Percentiles rank a stretch among this genome's conserved stretches.
Conservation (phyloP, 2,888 invertebrate genomes). For the Ornithoptera priamus region DNA sequence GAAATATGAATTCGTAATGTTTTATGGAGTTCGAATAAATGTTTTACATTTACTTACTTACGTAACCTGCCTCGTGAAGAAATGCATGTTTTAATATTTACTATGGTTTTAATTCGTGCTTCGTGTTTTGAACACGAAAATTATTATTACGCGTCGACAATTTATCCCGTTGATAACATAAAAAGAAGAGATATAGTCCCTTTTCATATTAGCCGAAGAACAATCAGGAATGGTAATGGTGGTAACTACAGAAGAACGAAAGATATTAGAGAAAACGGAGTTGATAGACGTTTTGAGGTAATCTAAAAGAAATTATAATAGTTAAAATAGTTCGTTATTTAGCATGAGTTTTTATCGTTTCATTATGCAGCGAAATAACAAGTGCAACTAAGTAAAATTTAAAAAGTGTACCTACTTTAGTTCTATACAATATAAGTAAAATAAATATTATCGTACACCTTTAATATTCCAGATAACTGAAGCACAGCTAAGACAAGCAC, state of each 20-base stretch:
- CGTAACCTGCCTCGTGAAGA: background rate
- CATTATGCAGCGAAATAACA: background rate
- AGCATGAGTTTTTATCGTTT: background rate
- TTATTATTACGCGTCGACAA: conserved; percentile 7
- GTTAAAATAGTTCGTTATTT: background rate
- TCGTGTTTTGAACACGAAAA: conserved; percentile 5
- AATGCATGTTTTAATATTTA: conserved; percentile 13
- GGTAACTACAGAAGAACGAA: conserved; percentile 14
- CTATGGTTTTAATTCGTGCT: background rate
- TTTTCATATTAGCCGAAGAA: background rate
- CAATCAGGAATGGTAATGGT: background rate
- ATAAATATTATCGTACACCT: background rate
- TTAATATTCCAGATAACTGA: conserved; percentile 8
- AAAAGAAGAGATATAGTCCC: conserved; percentile 15
- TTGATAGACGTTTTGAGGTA: conserved; percentile 20
- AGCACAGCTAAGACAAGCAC: conserved; percentile 4
- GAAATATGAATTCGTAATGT: background rate
- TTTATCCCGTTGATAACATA: conserved; percentile 9
- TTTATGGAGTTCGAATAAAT: background rate
- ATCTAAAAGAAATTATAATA: background rate
- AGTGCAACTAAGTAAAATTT: background rate
- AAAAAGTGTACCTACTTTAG: too few species aligned
- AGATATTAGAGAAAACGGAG: conserved; percentile 10
- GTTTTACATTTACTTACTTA: background rate
- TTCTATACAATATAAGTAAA: too few species aligned